Base-by-base conservation (phyloP, 2,888 invertebrate species). In the Spilosoma lubricipeda region DNA sequence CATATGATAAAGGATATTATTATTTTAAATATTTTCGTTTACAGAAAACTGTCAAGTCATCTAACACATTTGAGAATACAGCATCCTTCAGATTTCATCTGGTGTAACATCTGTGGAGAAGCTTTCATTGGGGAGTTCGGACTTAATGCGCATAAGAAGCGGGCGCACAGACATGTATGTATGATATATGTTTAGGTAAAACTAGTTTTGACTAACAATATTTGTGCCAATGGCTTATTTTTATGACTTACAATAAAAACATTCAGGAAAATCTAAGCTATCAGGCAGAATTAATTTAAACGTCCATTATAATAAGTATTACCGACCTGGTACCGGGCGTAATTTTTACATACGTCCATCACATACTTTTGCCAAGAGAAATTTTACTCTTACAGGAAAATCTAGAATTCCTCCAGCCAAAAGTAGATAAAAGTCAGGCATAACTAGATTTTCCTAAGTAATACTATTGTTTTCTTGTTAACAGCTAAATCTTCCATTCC, bases 91-190 rank as follows among this genome's bases (percentile, higher is more conserved):
- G 77, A 82, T 71, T 75, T 83, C 65, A 70, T 77, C n/a, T 85
- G 83, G 85, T 88, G 89, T 27, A 82, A 85, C 7, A 63, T 85
- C 0, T 89, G 89, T 36, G 87, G 86, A 0, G 83, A 87, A 5
- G 82, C 85, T 0, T 85, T 86, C n/a, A 78, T 85, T 0, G 87
- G 88, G 0, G 73, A 84, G 0, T 81, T 83, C 3, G 89, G 87
- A 0, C 78, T 89, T 0, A 82, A 84, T 20, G 82, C 82, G 1
- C 88, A 88, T 42, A 84, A 83, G 73, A 85, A 85, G 8, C 74
- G 80, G 1, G 81, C 83, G 0, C 89, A 89, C 23, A 74, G 81
- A 27, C 77, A 86, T 67, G 86, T 85, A 67, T 70, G 82, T 77
- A 39, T 64, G 0, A 48, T 18, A 30, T 48, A 48, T 23, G 20